A percentile compares a stretch with the other conserved stretches of the same genome.
phyloP scores from a whole-genome alignment of 2,888 invertebrate species.

The Abrostola tripartita region DNA sequence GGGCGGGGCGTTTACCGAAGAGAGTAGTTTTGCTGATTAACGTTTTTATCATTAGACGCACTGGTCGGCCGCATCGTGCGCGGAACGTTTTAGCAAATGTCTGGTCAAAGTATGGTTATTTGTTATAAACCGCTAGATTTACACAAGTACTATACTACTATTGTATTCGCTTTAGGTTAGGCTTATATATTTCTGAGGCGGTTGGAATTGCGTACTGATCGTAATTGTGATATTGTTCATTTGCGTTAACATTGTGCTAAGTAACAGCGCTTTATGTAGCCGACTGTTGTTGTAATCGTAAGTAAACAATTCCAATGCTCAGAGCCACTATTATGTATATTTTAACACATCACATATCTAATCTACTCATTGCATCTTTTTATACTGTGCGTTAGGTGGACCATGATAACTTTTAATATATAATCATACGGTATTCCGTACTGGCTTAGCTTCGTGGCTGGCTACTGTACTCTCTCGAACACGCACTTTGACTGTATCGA shows the following conservation, averaged over 20 bases:
- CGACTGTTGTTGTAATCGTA: conserved; percentile 41
- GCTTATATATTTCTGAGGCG: conserved; percentile 67
- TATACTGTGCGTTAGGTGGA: conserved; percentile 83
- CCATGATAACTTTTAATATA: conserved; percentile 69
- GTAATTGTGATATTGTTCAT: conserved; percentile 55
- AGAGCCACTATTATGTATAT: conserved; percentile 61
- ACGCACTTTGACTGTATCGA: conserved; percentile 34
- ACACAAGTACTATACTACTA: conserved; percentile 73
- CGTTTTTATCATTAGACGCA: conserved; percentile 44
- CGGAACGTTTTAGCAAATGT: conserved; percentile 64
- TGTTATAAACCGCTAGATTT: conserved; percentile 75
- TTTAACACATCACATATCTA: conserved; percentile 86
- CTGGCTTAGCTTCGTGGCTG: conserved; percentile 45
- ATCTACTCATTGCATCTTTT: conserved; percentile 82
- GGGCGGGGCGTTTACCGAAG: conserved; percentile 59
- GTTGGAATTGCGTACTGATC: conserved; percentile 55
- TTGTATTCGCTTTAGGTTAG: conserved; percentile 82
- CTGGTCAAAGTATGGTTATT: conserved; percentile 79
- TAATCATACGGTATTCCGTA: conserved; percentile 49
- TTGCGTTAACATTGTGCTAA: conserved; percentile 60
- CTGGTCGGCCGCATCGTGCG: conserved; percentile 49
- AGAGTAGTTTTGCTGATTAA: conserved; percentile 54
- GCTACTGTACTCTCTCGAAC: conserved; percentile 19
- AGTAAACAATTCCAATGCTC: conserved; percentile 56
- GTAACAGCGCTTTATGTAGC: conserved; percentile 28